Conservation (phyloP, 2,797 vertebrate species). For the Manis pentadactyla region DNA sequence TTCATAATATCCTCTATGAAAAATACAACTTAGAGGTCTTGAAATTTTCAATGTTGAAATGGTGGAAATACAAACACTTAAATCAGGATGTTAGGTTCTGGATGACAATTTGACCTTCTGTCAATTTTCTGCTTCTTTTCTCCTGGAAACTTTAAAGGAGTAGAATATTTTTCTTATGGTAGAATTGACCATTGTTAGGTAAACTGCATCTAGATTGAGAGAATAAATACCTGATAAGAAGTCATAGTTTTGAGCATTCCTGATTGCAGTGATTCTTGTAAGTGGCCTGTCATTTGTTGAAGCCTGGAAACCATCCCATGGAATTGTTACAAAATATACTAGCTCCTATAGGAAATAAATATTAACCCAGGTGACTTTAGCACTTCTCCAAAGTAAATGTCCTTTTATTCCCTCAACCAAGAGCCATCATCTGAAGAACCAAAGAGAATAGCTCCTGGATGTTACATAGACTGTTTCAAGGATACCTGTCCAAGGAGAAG, state of each 20-base stretch:
- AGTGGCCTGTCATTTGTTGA: not conserved
- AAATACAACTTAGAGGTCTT: not conserved
- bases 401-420: not conserved
- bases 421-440: not conserved
- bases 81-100: not conserved
- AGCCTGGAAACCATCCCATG: not conserved
- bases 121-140: not conserved
- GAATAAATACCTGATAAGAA: not conserved
- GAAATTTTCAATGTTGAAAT: not conserved
- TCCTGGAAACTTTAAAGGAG: not conserved
- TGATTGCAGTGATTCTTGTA: not conserved
- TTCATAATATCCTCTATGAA: not conserved
- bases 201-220: not conserved
- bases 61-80: not conserved
- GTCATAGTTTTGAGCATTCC: not conserved
- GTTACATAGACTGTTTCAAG: not conserved
- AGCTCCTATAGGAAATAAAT: not conserved
- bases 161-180: not conserved
- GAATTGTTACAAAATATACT: not conserved
- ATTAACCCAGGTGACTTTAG: not conserved
- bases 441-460: not conserved
- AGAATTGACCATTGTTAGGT: not conserved
- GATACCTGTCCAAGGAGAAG: not conserved
- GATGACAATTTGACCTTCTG: not conserved
- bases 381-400: rapidly evolving